These are phyloP conservation scores for Heliconius nattereri DNA, from an alignment of 1,140 invertebrate species.

Conservation along the genomic window DNA sequence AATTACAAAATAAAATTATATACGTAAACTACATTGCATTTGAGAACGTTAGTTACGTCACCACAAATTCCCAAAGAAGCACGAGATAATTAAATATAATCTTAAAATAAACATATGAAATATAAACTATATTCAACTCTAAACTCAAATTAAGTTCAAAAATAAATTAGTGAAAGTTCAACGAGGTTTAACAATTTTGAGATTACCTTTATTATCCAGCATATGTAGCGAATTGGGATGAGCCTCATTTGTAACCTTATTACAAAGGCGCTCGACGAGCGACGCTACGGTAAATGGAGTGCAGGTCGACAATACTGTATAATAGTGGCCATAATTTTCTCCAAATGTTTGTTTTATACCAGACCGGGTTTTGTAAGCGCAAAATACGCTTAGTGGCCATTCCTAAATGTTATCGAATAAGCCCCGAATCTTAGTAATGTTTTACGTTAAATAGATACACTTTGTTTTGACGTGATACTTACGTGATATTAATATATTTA, in stretches of 20 bases:
- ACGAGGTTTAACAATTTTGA: slow-evolving; percentile 28
- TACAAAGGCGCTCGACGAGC: slow-evolving; percentile 33
- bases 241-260: slow-evolving; percentile 32
- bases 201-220: slow-evolving; percentile 27
- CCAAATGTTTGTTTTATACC: slow-evolving; percentile 34
- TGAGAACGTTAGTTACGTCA: no score
- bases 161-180: slow-evolving; percentile 19
- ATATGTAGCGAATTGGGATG: slow-evolving; percentile 31
- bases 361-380: slow-evolving; percentile 19
- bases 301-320: slow-evolving; percentile 34
- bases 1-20: no score
- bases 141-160: slow-evolving; percentile 1
- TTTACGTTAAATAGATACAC: neutral
- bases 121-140: neutral
- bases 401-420: slow-evolving; percentile 16
- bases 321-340: slow-evolving; percentile 38
- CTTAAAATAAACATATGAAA: neutral
- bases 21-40: no score
- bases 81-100: neutral
- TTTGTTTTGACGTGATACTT: neutral
- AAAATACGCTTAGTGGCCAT: slow-evolving; percentile 27
- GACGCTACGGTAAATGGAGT: slow-evolving; percentile 30
- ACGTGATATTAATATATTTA: neutral
- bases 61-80: neutral
- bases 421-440: slow-evolving; percentile 7